Base-by-base conservation (phyloP, 1,140 invertebrate species). In the Zaprionus camerounensis region DNA sequence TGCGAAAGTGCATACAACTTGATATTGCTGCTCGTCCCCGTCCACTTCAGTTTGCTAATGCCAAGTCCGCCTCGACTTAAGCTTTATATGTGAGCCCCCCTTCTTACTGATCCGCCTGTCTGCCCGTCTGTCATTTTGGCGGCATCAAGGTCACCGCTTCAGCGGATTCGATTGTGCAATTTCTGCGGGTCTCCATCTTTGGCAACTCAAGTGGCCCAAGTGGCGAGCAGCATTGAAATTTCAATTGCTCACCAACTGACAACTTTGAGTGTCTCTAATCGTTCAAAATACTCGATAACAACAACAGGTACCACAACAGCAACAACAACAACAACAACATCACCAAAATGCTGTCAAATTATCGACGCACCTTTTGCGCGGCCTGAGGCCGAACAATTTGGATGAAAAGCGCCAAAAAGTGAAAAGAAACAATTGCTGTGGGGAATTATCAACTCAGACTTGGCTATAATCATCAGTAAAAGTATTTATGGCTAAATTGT, bases 1-100 rank as follows among this genome's bases (percentile, higher is more conserved):
- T 90, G 85, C 85, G 85, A 90, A 90, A 90, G 85, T 90, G 85
- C 85, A 90, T 77, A 85, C 81, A 90, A 80, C 76, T 80, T 79
- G 73, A 85, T 82, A 76, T 82, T 85, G 75, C 67, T 66, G 69
- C 77, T 59, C 64, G 69, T 62, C 9, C 9, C 20, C 53, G 49
- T 67, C 55, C 61, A 69, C 55, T 65, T 57, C 51, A 79, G 63
- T 71, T 78, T 85, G 82, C 75, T 70, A 82, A 86, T 82, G 62
- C 41, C 41, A 46, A 46, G 41, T 11, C 31, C 31, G 31, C 9
- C 41, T 17, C 41, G 17, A 11, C 41, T 46, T 46, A 2, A 17
- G 41, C 41, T 46, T 17, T 46, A 46, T n/a, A 41, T 41, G 38
- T n/a, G 6, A 44, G 36, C 36, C 7, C 5, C 2, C 2, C 41